Evolutionary conservation across 2,888 invertebrate genomes (phyloP).

Genomic region (Prosapia bicincta): DNA sequence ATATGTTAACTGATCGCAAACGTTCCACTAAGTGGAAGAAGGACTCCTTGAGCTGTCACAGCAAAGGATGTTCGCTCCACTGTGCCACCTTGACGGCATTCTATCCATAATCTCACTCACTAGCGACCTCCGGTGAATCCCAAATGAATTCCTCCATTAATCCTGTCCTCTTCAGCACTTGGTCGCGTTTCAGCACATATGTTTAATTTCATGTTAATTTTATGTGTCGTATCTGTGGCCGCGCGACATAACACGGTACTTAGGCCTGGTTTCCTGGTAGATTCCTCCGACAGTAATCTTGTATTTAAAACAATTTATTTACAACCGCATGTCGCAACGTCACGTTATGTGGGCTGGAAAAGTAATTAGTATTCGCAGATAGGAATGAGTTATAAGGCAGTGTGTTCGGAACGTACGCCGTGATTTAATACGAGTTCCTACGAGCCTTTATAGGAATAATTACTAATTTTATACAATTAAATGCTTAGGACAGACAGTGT

Average conservation of each 20-base stretch:
- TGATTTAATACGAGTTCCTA: neutral
- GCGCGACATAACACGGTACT: neutral
- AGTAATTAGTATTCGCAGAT: neutral
- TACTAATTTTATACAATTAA: too few species aligned
- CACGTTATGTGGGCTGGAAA: neutral
- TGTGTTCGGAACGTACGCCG: neutral
- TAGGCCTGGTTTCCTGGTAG: neutral
- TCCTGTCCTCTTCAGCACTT: neutral
- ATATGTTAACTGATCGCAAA: neutral
- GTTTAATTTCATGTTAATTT: neutral
- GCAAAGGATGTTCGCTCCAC: neutral
- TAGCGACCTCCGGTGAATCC: neutral
- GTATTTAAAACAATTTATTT: neutral
- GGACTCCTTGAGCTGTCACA: neutral
- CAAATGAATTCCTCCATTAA: neutral
- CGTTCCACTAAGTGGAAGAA: neutral
- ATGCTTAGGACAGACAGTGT: too few species aligned
- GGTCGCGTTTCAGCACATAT: neutral
- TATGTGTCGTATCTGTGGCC: neutral
- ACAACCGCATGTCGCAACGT: neutral
- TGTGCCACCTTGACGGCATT: neutral
- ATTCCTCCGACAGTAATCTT: neutral
- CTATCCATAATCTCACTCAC: neutral
- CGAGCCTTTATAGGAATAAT: too few species aligned
- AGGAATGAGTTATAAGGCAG: neutral